Conservation (phyloP, 2,888 invertebrate species). For the Parelbella ahira region DNA sequence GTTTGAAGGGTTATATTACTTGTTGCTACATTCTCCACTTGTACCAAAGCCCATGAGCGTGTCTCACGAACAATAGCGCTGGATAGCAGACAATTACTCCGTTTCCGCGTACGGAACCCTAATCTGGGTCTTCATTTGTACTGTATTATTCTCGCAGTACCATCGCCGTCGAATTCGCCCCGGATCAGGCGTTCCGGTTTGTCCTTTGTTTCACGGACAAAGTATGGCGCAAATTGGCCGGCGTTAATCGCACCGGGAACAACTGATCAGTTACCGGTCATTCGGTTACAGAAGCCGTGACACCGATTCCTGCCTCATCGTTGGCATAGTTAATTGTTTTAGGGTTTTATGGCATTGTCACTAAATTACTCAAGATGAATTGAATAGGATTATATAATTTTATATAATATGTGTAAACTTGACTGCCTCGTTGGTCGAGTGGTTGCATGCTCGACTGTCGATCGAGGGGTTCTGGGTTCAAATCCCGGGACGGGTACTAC, state of each 20-base stretch:
- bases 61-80: slow-evolving; percentile 47
- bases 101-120: slow-evolving; percentile 44
- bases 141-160: slow-evolving; percentile 39
- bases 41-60: slow-evolving; percentile 26
- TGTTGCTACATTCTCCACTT: slow-evolving; percentile 10
- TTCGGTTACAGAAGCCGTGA: not conserved
- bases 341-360: not conserved
- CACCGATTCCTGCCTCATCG: not conserved
- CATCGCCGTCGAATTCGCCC: slow-evolving; percentile 43
- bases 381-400: too few species aligned
- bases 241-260: slow-evolving; percentile 18
- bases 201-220: slow-evolving; percentile 35
- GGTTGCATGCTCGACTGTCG: too few species aligned
- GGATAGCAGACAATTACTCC: slow-evolving; percentile 59
- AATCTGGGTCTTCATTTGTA: slow-evolving; percentile 45
- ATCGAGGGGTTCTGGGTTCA: too few species aligned
- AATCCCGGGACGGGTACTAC: too few species aligned
- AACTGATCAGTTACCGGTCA: slow-evolving; percentile 31
- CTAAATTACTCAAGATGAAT: too few species aligned
- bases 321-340: slow-evolving; percentile 5
- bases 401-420: too few species aligned
- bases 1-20: slow-evolving; percentile 1
- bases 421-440: too few species aligned
- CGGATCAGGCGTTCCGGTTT: slow-evolving; percentile 36
- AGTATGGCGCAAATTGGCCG: slow-evolving; percentile 27